These are phyloP conservation scores for Nemoura dubitans DNA, from an alignment of 2,888 invertebrate genomes.

Conservation along the genomic window DNA sequence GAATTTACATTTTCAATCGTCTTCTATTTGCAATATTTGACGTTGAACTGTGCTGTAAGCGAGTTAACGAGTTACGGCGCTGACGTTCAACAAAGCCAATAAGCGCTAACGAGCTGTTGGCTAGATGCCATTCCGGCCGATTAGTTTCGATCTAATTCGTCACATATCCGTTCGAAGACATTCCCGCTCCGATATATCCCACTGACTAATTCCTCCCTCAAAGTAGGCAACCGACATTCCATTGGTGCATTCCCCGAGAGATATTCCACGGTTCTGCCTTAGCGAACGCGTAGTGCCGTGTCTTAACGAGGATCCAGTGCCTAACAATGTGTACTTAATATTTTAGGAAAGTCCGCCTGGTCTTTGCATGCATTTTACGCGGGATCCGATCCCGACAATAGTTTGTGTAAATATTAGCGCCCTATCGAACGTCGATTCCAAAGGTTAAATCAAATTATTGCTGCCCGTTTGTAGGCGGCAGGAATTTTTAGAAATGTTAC, in stretches of 20 bases:
- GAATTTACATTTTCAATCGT: too few relatives aligned
- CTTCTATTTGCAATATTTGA: too few relatives aligned
- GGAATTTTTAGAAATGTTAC: background rate
- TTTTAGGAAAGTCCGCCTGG: background rate
- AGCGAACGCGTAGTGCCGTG: background rate
- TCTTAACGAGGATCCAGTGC: background rate
- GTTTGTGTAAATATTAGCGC: background rate
- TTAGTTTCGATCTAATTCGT: background rate
- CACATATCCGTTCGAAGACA: background rate
- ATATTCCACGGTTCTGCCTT: background rate
- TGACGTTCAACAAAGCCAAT: too few relatives aligned
- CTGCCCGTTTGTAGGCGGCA: background rate
- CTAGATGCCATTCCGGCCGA: too few relatives aligned
- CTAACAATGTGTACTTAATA: background rate
- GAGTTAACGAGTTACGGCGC: too few relatives aligned
- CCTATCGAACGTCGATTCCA: background rate
- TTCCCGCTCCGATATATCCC: background rate
- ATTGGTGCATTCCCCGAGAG: background rate
- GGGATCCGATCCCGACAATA: background rate
- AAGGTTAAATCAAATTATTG: conserved; percentile 5
- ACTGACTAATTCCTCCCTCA: background rate
- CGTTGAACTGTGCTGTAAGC: too few relatives aligned
- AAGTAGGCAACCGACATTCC: background rate
- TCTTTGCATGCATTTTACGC: background rate
- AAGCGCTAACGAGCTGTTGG: too few relatives aligned